Conservation (phyloP, 1,140 invertebrate species). For the Scylla paramamosain region DNA sequence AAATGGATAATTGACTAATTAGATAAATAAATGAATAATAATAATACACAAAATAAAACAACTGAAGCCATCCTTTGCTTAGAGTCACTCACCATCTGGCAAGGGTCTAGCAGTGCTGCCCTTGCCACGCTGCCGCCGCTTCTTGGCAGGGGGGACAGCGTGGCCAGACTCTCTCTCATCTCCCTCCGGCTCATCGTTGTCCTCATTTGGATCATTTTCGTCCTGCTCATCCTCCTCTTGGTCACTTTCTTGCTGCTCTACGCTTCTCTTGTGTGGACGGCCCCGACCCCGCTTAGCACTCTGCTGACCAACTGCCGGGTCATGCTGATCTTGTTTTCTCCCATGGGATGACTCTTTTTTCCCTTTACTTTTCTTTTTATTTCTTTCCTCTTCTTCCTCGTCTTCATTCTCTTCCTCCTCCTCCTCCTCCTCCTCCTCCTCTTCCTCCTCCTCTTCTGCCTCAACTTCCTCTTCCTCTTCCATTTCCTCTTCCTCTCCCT, state of each 20-base stretch:
- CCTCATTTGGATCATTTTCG: neutral
- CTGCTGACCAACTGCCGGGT: neutral
- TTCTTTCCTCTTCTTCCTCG: neutral
- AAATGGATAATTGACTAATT: no score
- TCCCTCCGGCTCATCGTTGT: neutral
- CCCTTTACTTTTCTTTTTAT: neutral
- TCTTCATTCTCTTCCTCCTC: neutral
- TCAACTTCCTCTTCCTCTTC: neutral
- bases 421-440: neutral
- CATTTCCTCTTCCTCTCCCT: neutral
- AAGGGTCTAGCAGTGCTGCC: slow-evolving; percentile 59
- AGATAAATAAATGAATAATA: no score
- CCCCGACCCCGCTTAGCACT: neutral
- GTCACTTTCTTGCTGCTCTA: slow-evolving; percentile 31
- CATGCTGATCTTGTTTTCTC: neutral
- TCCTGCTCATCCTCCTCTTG: slow-evolving; percentile 25
- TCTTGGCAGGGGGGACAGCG: neutral
- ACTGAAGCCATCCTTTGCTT: neutral
- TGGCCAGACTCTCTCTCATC: neutral
- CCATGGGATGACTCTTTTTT: neutral
- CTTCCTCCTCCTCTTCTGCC: neutral
- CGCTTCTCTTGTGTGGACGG: slow-evolving; percentile 39
- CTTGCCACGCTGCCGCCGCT: slow-evolving; percentile 59
- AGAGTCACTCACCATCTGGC: slow-evolving; percentile 54
- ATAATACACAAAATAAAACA: neutral